phyloP scores from a whole-genome alignment of 2,113 vertebrate genomes.

The Scortum barcoo region DNA sequence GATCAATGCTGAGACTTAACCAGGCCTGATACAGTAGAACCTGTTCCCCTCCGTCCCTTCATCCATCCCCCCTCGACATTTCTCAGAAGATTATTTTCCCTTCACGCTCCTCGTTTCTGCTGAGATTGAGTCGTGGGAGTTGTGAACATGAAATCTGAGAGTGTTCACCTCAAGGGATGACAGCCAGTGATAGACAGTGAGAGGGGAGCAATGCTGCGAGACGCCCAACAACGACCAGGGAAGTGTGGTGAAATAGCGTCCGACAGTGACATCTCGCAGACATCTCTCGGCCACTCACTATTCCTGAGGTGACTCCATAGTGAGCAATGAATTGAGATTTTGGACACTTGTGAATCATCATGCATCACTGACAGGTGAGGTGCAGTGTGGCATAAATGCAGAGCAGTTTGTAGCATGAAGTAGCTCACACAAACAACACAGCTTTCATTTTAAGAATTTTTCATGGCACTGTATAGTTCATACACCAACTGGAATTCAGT shows the following conservation, averaged over 20 bases:
- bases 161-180: slow-evolving; percentile 58
- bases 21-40: slow-evolving; percentile 61
- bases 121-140: slow-evolving; percentile 35
- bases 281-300: neutral
- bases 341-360: neutral
- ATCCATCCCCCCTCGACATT: slow-evolving; percentile 18
- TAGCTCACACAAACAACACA: neutral
- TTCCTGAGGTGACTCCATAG: neutral
- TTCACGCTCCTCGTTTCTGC: slow-evolving; percentile 20
- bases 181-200: slow-evolving; percentile 33
- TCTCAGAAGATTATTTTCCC: slow-evolving; percentile 53
- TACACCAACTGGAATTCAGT: neutral
- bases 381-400: neutral
- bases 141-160: slow-evolving; percentile 62
- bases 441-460: neutral
- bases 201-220: slow-evolving; percentile 25
- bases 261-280: neutral
- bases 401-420: neutral
- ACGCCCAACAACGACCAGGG: slow-evolving; percentile 22
- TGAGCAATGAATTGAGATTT: neutral
- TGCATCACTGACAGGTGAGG: neutral
- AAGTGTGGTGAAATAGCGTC: slow-evolving; percentile 37
- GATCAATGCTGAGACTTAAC: slow-evolving; percentile 76
- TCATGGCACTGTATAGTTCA: neutral
- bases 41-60: slow-evolving; percentile 5